Evolutionary conservation across 2,797 vertebrate genomes (phyloP).

Genomic region (Sciaenops ocellatus): DNA sequence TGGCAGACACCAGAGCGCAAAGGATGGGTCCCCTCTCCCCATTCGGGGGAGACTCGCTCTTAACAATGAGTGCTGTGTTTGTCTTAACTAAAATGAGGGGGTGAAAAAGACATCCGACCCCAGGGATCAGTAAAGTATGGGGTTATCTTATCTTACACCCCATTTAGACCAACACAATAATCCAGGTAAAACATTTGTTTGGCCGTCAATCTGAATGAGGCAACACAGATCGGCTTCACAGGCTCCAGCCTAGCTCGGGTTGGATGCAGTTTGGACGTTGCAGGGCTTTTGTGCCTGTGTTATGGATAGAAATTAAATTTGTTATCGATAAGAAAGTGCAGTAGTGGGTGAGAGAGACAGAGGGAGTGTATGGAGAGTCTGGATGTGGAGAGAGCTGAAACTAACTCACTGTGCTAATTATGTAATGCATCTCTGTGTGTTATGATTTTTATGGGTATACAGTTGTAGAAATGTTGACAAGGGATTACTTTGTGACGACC

Average conservation of each 20-base stretch:
- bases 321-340: neutral
- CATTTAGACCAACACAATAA: conserved; percentile 28
- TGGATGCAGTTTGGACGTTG: neutral
- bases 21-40: conserved; percentile 57
- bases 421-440: conserved; percentile 3
- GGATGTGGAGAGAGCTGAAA: conserved; percentile 18
- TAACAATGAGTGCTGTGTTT: conserved; percentile 46
- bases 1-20: conserved; percentile 60
- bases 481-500: conserved; percentile 5
- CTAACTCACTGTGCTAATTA: conserved; percentile 18
- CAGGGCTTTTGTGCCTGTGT: conserved; percentile 5
- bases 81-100: conserved; percentile 38
- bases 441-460: conserved; percentile 16
- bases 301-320: conserved; percentile 6
- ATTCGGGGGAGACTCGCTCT: conserved; percentile 45
- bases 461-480: neutral
- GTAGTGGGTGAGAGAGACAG: neutral
- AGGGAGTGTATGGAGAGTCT: neutral
- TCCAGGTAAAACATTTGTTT: conserved; percentile 30
- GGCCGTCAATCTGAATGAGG: conserved; percentile 2
- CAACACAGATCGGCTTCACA: neutral
- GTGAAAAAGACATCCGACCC: conserved; percentile 23
- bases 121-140: conserved; percentile 2
- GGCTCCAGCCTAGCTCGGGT: neutral
- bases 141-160: conserved; percentile 44